These are phyloP conservation scores for Sprattus sprattus DNA, from an alignment of 2,113 vertebrate species.

Conservation along the genomic window DNA sequence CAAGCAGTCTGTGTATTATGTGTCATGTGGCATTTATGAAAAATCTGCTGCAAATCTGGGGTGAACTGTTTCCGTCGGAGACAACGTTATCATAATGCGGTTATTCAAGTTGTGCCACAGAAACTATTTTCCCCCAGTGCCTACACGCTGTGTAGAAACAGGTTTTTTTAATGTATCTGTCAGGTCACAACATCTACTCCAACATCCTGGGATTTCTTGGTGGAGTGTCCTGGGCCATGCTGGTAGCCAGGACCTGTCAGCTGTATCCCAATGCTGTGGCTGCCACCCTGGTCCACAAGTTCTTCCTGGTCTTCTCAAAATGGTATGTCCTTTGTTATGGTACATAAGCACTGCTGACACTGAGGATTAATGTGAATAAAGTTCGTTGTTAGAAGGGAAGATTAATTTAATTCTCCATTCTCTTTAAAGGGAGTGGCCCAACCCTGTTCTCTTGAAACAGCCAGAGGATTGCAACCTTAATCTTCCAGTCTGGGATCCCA, in stretches of 20 bases:
- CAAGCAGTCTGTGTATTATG: not conserved
- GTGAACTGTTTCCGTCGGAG: too few relatives aligned
- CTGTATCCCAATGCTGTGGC: constrained; percentile 89
- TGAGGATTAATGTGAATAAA: not conserved
- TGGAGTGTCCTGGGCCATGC: constrained; percentile 90
- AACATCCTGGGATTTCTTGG: constrained; percentile 91
- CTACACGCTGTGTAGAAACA: not conserved
- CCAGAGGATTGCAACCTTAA: constrained; percentile 88
- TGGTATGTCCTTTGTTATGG: constrained; percentile 68
- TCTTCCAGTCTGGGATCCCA: constrained; percentile 90
- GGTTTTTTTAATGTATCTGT: not conserved
- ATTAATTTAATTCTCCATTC: not conserved
- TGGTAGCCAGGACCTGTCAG: constrained; percentile 91
- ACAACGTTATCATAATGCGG: too few relatives aligned
- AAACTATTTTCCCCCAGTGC: too few relatives aligned
- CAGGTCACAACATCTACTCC: constrained; percentile 93
- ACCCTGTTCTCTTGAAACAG: constrained; percentile 86
- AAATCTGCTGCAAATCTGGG: not conserved
- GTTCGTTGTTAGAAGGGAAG: too few relatives aligned
- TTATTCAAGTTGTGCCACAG: too few relatives aligned
- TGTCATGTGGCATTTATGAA: not conserved
- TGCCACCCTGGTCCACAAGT: constrained; percentile 89
- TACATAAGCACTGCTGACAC: not conserved
- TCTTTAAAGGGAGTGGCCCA: constrained; percentile 83
- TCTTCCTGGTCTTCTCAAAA: constrained; percentile 93